These are phyloP conservation scores for Lemur catta DNA, from an alignment of 2,797 vertebrate genomes.

Conservation along the genomic window DNA sequence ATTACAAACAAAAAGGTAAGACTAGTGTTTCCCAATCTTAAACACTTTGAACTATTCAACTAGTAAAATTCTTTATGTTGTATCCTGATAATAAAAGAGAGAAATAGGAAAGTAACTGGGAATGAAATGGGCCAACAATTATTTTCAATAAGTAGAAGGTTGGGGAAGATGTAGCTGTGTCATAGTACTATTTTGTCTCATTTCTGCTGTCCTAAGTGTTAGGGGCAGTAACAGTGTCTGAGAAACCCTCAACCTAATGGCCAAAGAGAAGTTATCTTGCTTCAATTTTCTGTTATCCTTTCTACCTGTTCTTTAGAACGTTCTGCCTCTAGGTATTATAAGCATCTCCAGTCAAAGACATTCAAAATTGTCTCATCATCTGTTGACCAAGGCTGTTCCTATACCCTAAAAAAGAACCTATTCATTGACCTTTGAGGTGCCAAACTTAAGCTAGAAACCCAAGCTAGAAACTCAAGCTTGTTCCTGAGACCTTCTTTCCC, in stretches of 20 bases:
- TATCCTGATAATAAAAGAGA: background rate
- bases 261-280: background rate
- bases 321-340: background rate
- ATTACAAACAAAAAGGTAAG: background rate
- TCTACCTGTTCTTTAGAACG: background rate
- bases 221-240: background rate
- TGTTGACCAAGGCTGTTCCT: background rate
- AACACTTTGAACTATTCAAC: background rate
- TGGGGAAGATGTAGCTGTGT: background rate
- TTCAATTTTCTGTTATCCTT: background rate
- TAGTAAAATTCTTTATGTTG: background rate
- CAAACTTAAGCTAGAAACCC: background rate
- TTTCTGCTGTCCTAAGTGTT: background rate
- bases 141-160: background rate
- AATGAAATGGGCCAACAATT: background rate
- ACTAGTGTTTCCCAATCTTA: background rate
- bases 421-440: background rate
- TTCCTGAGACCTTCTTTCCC: background rate
- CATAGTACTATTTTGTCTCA: background rate
- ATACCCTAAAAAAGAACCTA: background rate
- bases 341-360: background rate
- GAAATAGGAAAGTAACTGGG: background rate
- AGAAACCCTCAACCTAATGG: background rate
- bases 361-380: background rate
- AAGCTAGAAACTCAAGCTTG: background rate